Percentiles rank a stretch among this genome's conserved stretches.
Conservation (phyloP, 2,113 vertebrate genomes). For the Aviceda subcristata region DNA sequence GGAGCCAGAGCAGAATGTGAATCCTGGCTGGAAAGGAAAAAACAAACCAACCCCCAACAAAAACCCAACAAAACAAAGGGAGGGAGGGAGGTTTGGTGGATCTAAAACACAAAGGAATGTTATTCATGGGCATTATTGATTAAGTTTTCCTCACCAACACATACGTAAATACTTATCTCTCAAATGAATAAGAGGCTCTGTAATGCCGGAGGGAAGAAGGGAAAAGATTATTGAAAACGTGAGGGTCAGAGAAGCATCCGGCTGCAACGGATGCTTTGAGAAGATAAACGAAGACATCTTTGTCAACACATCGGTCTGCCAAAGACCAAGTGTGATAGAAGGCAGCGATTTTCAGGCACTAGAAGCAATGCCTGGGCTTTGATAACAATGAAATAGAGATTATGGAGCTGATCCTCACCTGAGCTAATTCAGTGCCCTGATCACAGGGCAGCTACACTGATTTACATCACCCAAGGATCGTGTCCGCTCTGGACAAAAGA, state of each 20-base stretch:
- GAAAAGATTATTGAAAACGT: slow-evolving; percentile 54
- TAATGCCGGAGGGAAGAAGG: slow-evolving; percentile 21
- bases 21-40: background rate
- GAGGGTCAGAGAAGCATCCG: slow-evolving; percentile 55
- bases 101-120: slow-evolving; percentile 15
- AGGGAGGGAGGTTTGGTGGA: background rate
- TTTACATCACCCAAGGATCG: background rate
- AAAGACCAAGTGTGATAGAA: slow-evolving; percentile 15
- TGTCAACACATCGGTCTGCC: slow-evolving; percentile 7
- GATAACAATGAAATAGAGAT: slow-evolving; percentile 15
- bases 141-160: slow-evolving; percentile 27
- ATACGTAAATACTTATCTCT: slow-evolving; percentile 34
- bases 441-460: background rate
- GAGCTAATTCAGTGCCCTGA: background rate
- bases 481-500: background rate
- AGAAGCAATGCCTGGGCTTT: background rate
- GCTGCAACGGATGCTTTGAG: slow-evolving; percentile 16
- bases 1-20: background rate
- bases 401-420: background rate
- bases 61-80: background rate
- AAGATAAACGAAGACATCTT: slow-evolving; percentile 44
- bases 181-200: slow-evolving; percentile 11
- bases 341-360: background rate
- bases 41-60: background rate
- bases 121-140: slow-evolving; percentile 51